Evolutionary conservation across 1,140 invertebrate species (phyloP).

Genomic region (Mycetomoellerius zeteki): DNA sequence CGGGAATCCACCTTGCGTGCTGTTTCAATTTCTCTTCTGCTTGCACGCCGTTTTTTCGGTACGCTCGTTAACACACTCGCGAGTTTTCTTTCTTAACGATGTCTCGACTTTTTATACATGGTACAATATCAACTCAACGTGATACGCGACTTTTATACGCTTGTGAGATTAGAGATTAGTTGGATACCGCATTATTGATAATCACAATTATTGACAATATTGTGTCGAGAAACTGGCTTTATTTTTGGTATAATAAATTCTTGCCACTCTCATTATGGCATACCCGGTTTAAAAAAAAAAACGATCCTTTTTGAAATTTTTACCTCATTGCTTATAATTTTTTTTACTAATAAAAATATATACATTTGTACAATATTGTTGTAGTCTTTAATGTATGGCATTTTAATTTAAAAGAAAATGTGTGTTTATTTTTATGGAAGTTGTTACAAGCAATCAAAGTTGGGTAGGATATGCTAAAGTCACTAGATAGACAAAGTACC

Average conservation of each 20-base stretch:
- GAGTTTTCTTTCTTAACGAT: neutral
- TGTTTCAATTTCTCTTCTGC: conserved; percentile 33
- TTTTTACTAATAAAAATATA: too few relatives aligned
- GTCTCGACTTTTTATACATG: neutral
- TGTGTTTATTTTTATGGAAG: too few relatives aligned
- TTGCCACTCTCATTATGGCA: too few relatives aligned
- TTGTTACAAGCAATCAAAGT: too few relatives aligned
- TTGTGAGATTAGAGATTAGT: neutral
- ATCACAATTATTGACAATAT: neutral
- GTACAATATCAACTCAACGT: neutral
- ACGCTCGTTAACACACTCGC: conserved; percentile 34
- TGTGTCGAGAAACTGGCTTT: neutral
- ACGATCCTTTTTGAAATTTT: too few relatives aligned
- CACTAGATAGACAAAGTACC: too few relatives aligned
- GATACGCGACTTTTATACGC: neutral
- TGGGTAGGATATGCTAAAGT: too few relatives aligned
- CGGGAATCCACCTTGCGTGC: conserved; percentile 73
- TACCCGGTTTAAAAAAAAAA: too few relatives aligned
- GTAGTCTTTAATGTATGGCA: too few relatives aligned
- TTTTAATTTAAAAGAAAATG: too few relatives aligned
- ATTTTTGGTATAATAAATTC: neutral
- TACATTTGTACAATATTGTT: too few relatives aligned
- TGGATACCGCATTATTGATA: neutral
- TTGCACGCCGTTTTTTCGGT: conserved; percentile 21
- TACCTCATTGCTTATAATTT: too few relatives aligned